These are phyloP conservation scores for Dysidea cf. avara DNA, from an alignment of 37 sponge, comb jelly and placozoan genomes.

Conservation along the genomic window DNA sequence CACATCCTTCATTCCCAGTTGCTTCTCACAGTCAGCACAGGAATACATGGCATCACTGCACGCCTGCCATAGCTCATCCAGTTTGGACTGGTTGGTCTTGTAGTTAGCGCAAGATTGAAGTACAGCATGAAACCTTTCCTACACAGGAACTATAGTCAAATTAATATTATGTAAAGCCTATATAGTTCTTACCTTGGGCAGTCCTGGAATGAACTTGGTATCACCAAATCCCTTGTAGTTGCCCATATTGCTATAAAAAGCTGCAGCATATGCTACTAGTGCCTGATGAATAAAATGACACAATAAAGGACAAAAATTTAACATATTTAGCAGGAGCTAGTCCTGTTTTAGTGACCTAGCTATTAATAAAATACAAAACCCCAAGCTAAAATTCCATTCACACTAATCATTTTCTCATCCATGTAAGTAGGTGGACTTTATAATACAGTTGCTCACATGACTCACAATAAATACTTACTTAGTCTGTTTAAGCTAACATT, in stretches of 20 bases:
- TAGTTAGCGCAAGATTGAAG: conserved; percentile 42
- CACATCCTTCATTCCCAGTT: conserved; percentile 69
- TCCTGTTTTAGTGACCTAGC: too few species aligned
- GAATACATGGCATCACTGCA: conserved; percentile 73
- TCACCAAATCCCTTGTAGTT: conserved; percentile 93
- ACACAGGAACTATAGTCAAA: background rate
- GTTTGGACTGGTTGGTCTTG: conserved; percentile 12
- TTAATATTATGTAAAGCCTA: background rate
- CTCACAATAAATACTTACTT: too few species aligned
- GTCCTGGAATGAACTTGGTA: conserved; percentile 79
- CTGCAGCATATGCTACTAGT: conserved; percentile 73
- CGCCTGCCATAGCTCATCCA: conserved; percentile 61
- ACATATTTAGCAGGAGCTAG: too few species aligned
- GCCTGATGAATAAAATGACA: conserved; percentile 47
- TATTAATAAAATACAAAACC: too few species aligned
- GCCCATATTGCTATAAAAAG: conserved; percentile 83
- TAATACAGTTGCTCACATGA: too few species aligned
- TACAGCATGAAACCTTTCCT: conserved; percentile 63
- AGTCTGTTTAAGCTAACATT: too few species aligned
- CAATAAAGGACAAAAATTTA: background rate
- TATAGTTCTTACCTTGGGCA: conserved; percentile 45
- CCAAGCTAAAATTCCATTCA: too few species aligned
- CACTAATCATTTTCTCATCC: too few species aligned
- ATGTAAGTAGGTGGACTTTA: too few species aligned
- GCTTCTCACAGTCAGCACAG: conserved; percentile 36